These are phyloP conservation scores for Pithys albifrons DNA, from an alignment of 2,113 vertebrate species.

Conservation along the genomic window DNA sequence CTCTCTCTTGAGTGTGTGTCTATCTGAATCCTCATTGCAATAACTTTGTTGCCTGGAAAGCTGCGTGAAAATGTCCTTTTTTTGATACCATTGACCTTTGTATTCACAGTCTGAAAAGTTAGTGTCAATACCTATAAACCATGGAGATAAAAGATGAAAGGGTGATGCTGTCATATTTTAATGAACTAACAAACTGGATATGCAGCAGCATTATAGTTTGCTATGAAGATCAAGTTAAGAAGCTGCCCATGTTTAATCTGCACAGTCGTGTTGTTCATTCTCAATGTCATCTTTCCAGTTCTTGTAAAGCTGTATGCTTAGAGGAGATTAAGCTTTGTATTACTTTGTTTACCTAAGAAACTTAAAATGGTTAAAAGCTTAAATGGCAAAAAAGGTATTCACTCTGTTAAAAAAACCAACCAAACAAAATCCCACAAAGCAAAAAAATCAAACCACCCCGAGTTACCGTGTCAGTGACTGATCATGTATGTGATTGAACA, in stretches of 20 bases:
- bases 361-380: background rate
- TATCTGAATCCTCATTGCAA: background rate
- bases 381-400: background rate
- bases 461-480: background rate
- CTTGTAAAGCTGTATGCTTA: background rate
- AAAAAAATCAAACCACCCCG: background rate
- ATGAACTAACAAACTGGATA: background rate
- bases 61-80: background rate
- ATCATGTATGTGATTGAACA: background rate
- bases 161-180: background rate
- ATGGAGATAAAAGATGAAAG: background rate
- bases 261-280: accelerated
- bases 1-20: background rate
- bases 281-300: background rate
- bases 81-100: background rate
- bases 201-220: background rate
- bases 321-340: background rate
- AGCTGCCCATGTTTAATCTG: background rate
- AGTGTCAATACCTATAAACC: background rate
- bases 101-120: background rate
- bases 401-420: background rate
- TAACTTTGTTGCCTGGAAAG: background rate
- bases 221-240: background rate
- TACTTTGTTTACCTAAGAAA: background rate
- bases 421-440: background rate